phyloP scores from a whole-genome alignment of 2,113 vertebrate genomes.

The Burhinus oedicnemus region DNA sequence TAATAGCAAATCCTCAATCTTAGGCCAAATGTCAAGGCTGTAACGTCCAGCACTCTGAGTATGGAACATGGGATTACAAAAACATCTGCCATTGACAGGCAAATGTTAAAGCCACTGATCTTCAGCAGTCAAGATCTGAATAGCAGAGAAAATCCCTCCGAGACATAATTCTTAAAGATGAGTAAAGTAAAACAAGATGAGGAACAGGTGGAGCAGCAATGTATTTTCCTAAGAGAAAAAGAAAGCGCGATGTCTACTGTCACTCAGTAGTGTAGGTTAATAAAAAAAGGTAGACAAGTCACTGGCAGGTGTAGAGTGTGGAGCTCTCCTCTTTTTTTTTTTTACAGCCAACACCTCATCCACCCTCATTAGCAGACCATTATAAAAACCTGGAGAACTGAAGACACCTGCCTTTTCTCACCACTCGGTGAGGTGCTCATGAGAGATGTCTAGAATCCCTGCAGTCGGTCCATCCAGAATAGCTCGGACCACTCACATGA shows the following conservation, averaged over 20 bases:
- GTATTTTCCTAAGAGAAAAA: not conserved
- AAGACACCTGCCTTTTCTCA: not conserved
- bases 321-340: not conserved
- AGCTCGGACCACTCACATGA: not conserved
- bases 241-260: not conserved
- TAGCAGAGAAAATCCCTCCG: constrained; percentile 49
- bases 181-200: constrained; percentile 36
- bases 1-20: constrained; percentile 60
- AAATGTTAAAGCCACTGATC: constrained; percentile 57
- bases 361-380: not conserved
- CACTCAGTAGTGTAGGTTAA: not conserved
- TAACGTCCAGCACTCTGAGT: constrained; percentile 44
- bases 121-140: constrained; percentile 29
- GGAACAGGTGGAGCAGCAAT: not conserved
- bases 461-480: not conserved
- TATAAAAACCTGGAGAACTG: not conserved
- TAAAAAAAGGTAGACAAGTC: not conserved
- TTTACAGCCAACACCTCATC: not conserved
- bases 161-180: constrained; percentile 35
- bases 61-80: constrained; percentile 55
- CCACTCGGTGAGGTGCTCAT: not conserved
- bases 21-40: constrained; percentile 62
- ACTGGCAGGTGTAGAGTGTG: not conserved
- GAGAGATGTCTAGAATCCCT: not conserved
- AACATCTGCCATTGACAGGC: constrained; percentile 67